Evolutionary conservation across 2,113 vertebrate genomes (phyloP), one percentile per base, ranked within the genome.

Genomic region (Cyanoramphus novaezelandiae): DNA sequence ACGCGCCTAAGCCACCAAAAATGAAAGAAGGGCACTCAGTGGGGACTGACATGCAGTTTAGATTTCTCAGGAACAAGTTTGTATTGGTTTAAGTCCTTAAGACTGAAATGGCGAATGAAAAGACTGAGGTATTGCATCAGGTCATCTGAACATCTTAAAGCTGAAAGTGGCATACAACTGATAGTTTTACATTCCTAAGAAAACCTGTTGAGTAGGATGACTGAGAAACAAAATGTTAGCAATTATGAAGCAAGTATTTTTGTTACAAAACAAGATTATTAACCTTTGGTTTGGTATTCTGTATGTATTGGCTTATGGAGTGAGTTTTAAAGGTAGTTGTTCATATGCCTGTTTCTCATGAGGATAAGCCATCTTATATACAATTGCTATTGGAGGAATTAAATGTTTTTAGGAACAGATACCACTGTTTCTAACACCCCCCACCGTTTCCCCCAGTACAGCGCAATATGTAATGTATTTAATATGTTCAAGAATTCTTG

Each of bases 21-120:
- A 47, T 41, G 7, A 84, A 49, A 0, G 0, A 59, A 59, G 15
- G 9, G 7, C 4, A 6, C 12, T 67, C 35, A 35, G 0, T 46
- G 37, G 9, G 7, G 24, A 46, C 33, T 90, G 35, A 27, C 23
- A 52, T 76, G 27, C 17, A 31, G 27, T 21, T 79, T 44, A 65
- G 43, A 35, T 10, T 82, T 68, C 20, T 55, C 13, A 44, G 55
- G 28, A 86, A 9, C 13, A 27, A 35, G 16, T 60, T 64, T 53
- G 13, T 68, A 33, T 18, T 35, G 7, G 7, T 84, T 85, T 85
- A 59, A 87, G 7, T 24, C 35, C 6, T 52, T 49, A 17, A 63
- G 7, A n/a, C 7, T 82, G 75, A 85, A 82, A 75, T 62, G 49
- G 21, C 11, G 70, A 46, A 95, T 67, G 29, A 25, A 33, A 59